Conservation (phyloP, 2,113 vertebrate genomes). For the Panthera tigris region DNA sequence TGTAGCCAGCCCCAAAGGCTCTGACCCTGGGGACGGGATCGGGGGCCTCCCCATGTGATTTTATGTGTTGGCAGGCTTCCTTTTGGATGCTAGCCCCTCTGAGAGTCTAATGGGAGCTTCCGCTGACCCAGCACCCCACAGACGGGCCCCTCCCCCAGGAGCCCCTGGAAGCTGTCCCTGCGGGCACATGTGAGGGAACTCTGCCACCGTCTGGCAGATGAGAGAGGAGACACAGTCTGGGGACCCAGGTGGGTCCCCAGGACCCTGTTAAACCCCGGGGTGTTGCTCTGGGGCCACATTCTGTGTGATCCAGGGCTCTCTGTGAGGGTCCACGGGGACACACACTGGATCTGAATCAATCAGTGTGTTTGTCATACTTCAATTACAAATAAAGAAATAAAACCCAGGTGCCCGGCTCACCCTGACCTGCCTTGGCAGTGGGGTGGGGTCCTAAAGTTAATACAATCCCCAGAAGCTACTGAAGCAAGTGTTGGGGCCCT, state of each 20-base stretch:
- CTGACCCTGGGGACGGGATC: background rate
- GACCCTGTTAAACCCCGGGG: background rate
- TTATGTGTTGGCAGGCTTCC: background rate
- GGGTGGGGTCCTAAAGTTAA: background rate
- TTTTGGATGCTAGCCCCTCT: background rate
- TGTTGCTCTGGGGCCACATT: fast-evolving
- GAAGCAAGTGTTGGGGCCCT: background rate
- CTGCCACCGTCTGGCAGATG: background rate
- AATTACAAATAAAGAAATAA: background rate
- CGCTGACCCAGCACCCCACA: background rate
- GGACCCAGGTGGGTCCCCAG: background rate
- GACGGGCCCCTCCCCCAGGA: background rate
- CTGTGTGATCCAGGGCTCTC: fast-evolving
- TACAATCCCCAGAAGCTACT: background rate
- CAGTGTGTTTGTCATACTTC: background rate
- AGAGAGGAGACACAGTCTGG: background rate
- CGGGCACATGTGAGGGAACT: too few species aligned
- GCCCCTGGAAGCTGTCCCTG: background rate
- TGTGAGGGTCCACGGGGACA: background rate
- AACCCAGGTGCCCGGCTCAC: background rate
- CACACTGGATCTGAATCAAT: background rate
- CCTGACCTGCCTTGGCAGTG: background rate
- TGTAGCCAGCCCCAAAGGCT: background rate
- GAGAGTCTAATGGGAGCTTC: background rate
- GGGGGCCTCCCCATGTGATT: background rate